Conservation (phyloP, 2,888 invertebrate genomes). For the Deilephila porcellus region DNA sequence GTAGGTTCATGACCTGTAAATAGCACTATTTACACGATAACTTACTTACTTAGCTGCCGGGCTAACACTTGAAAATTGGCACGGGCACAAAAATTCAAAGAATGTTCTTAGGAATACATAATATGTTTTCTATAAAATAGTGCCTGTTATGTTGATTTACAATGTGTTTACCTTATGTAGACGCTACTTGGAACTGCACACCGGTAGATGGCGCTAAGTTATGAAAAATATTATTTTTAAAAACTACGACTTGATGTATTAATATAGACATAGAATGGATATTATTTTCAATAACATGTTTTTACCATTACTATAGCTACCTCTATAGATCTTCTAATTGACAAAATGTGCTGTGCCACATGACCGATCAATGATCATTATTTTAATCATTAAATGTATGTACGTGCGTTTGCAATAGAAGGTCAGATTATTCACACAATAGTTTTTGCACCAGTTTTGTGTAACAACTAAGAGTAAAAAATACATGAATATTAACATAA, state of each 20-base stretch:
- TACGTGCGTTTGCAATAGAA: background rate
- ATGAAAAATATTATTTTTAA: background rate
- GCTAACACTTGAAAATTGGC: background rate
- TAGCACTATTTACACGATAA: background rate
- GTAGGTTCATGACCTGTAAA: background rate
- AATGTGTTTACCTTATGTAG: background rate
- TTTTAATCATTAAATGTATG: background rate
- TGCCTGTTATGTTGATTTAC: background rate
- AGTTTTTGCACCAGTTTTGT: background rate
- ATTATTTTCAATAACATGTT: background rate
- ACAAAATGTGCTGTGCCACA: background rate
- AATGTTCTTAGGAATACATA: slow-evolving; percentile 2
- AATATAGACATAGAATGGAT: background rate
- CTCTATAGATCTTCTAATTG: background rate
- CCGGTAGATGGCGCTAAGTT: slow-evolving; percentile 5
- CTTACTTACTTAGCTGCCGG: background rate
- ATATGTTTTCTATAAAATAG: background rate
- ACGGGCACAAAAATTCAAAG: background rate
- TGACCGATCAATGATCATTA: background rate
- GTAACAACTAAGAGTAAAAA: background rate
- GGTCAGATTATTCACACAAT: background rate
- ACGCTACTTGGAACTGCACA: background rate
- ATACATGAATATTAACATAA: background rate
- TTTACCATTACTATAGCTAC: background rate
- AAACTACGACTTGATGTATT: background rate